phyloP scores from a whole-genome alignment of 2,113 vertebrate species.

The Tychaedon coryphoeus region DNA sequence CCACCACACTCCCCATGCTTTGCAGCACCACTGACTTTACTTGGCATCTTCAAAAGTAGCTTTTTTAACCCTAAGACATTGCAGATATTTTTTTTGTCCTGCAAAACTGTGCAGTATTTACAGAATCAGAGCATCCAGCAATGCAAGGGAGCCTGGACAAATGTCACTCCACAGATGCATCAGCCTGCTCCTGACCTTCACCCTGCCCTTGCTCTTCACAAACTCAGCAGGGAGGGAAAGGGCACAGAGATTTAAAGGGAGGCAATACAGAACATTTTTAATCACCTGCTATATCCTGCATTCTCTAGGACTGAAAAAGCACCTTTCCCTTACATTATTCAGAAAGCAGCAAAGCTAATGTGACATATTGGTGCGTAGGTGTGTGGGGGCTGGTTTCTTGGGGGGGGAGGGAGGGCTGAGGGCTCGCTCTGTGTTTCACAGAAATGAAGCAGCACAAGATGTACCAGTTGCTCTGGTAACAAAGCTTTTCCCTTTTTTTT shows the following conservation, averaged over 20 bases:
- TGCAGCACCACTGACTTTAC: rapidly evolving
- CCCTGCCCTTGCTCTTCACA: neutral
- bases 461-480: slow-evolving; percentile 68
- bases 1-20: neutral
- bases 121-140: neutral
- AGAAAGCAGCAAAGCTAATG: neutral
- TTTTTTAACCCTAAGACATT: neutral
- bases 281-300: slow-evolving; percentile 1
- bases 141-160: neutral
- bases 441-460: slow-evolving; percentile 62
- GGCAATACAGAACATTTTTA: neutral
- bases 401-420: slow-evolving; percentile 1
- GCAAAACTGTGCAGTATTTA: neutral
- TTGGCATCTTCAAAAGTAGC: neutral
- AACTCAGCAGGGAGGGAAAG: neutral
- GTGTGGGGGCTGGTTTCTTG: slow-evolving; percentile 44
- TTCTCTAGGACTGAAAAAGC: neutral
- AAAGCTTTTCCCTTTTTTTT: neutral
- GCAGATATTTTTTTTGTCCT: neutral
- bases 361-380: slow-evolving; percentile 53
- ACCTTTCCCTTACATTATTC: neutral
- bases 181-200: neutral
- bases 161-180: neutral
- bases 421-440: slow-evolving; percentile 58
- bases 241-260: neutral